phyloP scores from a whole-genome alignment of 2,113 vertebrate genomes.

The Crotophaga sulcirostris region DNA sequence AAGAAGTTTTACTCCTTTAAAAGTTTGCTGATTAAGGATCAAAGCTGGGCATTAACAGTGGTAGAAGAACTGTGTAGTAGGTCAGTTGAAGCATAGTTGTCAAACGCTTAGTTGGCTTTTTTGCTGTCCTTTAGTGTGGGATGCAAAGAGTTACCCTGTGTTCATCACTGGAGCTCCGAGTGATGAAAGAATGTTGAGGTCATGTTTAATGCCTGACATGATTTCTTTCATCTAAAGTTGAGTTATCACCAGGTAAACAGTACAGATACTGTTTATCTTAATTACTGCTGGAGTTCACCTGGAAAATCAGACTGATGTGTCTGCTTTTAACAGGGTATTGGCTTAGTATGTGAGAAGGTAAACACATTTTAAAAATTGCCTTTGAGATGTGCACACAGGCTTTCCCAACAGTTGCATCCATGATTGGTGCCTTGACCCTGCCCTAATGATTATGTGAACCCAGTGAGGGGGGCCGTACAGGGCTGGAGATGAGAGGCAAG shows the following conservation, averaged over 20 bases:
- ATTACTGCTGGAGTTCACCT: neutral
- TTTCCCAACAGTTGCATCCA: neutral
- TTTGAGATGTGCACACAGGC: neutral
- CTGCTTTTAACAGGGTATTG: neutral
- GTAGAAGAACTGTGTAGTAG: neutral
- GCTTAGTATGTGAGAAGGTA: neutral
- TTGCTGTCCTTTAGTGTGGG: neutral
- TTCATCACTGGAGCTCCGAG: neutral
- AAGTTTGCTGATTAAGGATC: neutral
- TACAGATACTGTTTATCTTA: neutral
- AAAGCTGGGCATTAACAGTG: neutral
- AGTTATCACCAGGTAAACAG: neutral
- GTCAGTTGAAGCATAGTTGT: neutral
- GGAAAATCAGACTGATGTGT: neutral
- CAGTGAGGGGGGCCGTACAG: accelerated
- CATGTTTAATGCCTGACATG: neutral
- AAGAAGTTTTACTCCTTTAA: neutral
- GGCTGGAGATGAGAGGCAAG: neutral
- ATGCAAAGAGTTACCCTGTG: neutral
- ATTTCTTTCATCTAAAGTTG: neutral
- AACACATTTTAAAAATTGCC: neutral
- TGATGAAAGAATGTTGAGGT: neutral
- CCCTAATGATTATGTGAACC: neutral
- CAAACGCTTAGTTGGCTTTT: neutral
- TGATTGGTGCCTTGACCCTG: too few relatives aligned